Conservation (phyloP, 2,797 vertebrate species). For the Bucorvus abyssinicus region DNA sequence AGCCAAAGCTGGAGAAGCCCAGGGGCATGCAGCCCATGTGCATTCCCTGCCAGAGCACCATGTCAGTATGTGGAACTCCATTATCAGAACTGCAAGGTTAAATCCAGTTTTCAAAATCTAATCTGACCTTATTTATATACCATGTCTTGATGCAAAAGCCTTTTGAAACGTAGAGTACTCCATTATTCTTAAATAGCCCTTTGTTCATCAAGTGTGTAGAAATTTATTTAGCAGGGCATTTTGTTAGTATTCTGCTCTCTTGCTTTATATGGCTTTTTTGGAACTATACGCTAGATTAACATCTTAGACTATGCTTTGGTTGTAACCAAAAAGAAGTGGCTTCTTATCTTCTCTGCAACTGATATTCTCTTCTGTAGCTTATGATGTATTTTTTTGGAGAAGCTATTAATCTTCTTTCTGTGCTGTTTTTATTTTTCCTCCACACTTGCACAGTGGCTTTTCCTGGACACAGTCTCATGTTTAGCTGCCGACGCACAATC, state of each 20-base stretch:
- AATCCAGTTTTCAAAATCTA: not conserved
- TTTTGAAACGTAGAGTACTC: not conserved
- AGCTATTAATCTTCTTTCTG: not conserved
- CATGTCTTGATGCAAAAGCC: not conserved
- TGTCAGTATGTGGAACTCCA: not conserved
- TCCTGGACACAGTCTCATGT: not conserved
- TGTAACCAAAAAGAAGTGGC: constrained; percentile 23
- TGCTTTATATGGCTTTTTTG: constrained; percentile 5
- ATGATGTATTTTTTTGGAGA: not conserved
- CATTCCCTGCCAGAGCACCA: not conserved
- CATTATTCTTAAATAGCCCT: not conserved
- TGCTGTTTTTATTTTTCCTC: not conserved
- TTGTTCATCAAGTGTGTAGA: not conserved
- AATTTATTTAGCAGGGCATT: not conserved
- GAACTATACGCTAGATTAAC: not conserved
- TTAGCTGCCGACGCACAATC: not conserved
- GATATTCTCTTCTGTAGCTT: not conserved
- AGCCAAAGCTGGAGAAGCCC: not conserved
- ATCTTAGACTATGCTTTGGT: not conserved
- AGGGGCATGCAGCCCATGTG: not conserved
- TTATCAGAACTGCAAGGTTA: not conserved
- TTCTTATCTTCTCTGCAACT: constrained; percentile 53
- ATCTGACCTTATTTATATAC: not conserved
- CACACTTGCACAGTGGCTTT: not conserved
- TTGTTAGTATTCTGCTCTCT: not conserved